Conservation (phyloP, 2,797 vertebrate species). For the Cephalopachus bancanus region DNA sequence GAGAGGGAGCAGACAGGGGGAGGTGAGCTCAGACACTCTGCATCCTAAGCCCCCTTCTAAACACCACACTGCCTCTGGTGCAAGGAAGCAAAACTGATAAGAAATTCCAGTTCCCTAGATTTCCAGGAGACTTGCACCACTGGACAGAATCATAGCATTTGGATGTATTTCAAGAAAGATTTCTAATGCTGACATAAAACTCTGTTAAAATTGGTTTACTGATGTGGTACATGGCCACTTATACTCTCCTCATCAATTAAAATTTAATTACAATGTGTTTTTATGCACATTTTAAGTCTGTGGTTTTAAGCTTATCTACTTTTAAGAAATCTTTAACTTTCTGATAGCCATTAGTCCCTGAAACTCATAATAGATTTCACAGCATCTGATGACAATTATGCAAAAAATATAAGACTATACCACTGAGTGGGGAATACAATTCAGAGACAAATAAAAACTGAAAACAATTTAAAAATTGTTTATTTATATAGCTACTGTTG, state of each 20-base stretch:
- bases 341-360: neutral
- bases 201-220: conserved; percentile 7
- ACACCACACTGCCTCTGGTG: neutral
- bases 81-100: neutral
- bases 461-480: neutral
- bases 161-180: neutral
- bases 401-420: conserved; percentile 55
- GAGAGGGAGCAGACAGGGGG: accelerated
- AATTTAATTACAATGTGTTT: conserved; percentile 19
- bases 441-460: conserved; percentile 8
- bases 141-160: neutral
- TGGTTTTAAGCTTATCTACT: conserved; percentile 29
- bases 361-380: conserved; percentile 45
- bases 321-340: conserved; percentile 33
- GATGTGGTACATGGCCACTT: neutral
- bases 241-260: neutral
- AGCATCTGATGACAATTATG: neutral
- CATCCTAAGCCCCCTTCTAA: neutral
- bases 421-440: neutral
- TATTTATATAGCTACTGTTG: conserved; percentile 43
- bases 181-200: neutral
- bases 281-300: neutral
- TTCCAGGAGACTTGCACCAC: neutral
- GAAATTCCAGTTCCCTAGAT: accelerated
- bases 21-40: neutral